phyloP scores from a whole-genome alignment of 1,140 invertebrate species.

The Agrilus planipennis region DNA sequence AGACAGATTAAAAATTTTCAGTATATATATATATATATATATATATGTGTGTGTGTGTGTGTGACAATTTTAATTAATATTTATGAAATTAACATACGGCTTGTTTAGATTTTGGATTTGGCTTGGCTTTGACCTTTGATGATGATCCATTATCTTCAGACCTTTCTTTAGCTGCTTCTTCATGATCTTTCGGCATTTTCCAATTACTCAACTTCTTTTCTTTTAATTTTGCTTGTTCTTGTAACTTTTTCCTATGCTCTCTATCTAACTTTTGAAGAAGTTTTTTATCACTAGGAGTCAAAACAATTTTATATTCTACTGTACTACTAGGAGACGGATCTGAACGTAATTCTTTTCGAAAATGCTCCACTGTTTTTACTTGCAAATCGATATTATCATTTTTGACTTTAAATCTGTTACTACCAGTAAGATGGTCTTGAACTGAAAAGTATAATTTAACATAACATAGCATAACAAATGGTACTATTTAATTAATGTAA shows the following conservation, averaged over 20 bases:
- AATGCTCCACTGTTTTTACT: too few relatives aligned
- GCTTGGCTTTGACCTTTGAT: slow-evolving; percentile 15
- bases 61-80: too few relatives aligned
- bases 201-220: slow-evolving; percentile 4
- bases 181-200: slow-evolving; percentile 10
- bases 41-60: too few relatives aligned
- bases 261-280: slow-evolving; percentile 30
- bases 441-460: too few relatives aligned
- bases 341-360: too few relatives aligned
- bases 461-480: too few relatives aligned
- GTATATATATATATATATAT: too few relatives aligned
- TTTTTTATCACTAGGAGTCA: slow-evolving; percentile 28
- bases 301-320: slow-evolving; percentile 19
- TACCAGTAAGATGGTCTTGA: too few relatives aligned
- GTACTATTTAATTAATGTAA: too few relatives aligned
- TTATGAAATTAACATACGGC: slow-evolving; percentile 16
- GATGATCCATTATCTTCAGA: slow-evolving; percentile 1
- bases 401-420: too few relatives aligned
- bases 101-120: slow-evolving; percentile 27
- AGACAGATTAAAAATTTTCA: too few relatives aligned
- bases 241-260: slow-evolving; percentile 30
- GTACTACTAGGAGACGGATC: background rate
- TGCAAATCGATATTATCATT: too few relatives aligned
- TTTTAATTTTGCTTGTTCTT: slow-evolving; percentile 5
- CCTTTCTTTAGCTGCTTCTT: slow-evolving; percentile 12